A percentile compares a stretch with the other conserved stretches of the same genome.
These are phyloP conservation scores for Chloroclysta siterata DNA, from an alignment of 2,888 invertebrate genomes.

Conservation along the genomic window DNA sequence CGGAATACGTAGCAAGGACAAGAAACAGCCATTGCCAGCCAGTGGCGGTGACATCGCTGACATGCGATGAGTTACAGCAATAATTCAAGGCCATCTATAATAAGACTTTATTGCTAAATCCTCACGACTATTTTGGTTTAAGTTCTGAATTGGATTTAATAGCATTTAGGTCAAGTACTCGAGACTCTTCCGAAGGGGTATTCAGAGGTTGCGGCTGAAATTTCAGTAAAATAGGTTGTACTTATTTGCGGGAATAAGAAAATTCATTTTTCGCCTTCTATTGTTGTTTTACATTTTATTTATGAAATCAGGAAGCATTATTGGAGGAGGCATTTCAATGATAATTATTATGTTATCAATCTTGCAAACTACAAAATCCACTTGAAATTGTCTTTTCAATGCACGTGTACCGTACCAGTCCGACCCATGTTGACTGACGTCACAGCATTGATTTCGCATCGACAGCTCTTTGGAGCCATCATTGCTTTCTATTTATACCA, in stretches of 20 bases:
- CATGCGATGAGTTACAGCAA: conserved; percentile 59
- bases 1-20: conserved; percentile 28
- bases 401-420: conserved; percentile 25
- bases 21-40: conserved; percentile 39
- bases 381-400: conserved; percentile 18
- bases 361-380: neutral
- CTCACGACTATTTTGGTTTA: conserved; percentile 53
- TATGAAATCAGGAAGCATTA: too few relatives aligned
- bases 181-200: conserved; percentile 19
- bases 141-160: conserved; percentile 22
- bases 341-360: too few relatives aligned
- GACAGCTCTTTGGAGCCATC: conserved; percentile 36
- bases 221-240: conserved; percentile 20
- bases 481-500: conserved; percentile 38
- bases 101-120: conserved; percentile 56
- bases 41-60: conserved; percentile 69
- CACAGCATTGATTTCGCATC: conserved; percentile 47
- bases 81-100: conserved; percentile 62
- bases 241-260: neutral
- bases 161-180: conserved; percentile 26
- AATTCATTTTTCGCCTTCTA: neutral
- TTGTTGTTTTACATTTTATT: too few relatives aligned
- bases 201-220: conserved; percentile 37
- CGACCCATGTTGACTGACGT: conserved; percentile 38
- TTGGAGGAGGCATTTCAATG: too few relatives aligned